A percentile compares a stretch with the other conserved stretches of the same genome.
Conservation (phyloP, 2,113 vertebrate genomes). For the Notechis scutatus region DNA sequence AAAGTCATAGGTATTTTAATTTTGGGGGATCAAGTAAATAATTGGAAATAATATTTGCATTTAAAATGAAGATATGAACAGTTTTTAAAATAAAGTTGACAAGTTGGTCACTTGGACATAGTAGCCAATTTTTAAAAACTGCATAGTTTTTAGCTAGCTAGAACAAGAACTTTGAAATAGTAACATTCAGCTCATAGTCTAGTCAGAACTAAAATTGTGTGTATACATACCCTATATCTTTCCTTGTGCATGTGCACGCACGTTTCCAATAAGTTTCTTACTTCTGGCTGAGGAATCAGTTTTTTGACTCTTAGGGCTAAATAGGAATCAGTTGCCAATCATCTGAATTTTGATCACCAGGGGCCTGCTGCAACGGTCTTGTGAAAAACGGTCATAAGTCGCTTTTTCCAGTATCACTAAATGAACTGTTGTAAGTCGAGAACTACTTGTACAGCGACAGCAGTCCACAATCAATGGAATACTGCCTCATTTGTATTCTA, state of each 20-base stretch:
- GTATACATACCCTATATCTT: neutral
- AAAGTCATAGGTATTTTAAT: neutral
- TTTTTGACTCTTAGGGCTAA: neutral
- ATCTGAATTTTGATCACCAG: neutral
- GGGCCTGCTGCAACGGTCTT: neutral
- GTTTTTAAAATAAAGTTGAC: neutral
- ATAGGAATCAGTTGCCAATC: neutral
- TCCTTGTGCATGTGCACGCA: neutral
- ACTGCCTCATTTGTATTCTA: neutral
- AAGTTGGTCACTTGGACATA: neutral
- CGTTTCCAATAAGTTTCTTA: neutral
- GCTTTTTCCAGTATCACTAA: neutral
- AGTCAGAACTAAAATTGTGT: neutral
- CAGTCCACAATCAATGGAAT: neutral
- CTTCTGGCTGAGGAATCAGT: neutral
- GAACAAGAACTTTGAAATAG: neutral
- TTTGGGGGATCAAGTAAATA: neutral
- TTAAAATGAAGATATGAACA: neutral
- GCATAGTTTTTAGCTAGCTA: neutral
- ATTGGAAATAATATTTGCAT: neutral
- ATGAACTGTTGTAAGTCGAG: neutral
- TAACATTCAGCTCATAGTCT: neutral
- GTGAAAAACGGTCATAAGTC: neutral
- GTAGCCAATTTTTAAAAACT: neutral
- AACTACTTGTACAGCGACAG: neutral